Conservation (phyloP, 2,113 vertebrate genomes). For the Podarcis cretensis region DNA sequence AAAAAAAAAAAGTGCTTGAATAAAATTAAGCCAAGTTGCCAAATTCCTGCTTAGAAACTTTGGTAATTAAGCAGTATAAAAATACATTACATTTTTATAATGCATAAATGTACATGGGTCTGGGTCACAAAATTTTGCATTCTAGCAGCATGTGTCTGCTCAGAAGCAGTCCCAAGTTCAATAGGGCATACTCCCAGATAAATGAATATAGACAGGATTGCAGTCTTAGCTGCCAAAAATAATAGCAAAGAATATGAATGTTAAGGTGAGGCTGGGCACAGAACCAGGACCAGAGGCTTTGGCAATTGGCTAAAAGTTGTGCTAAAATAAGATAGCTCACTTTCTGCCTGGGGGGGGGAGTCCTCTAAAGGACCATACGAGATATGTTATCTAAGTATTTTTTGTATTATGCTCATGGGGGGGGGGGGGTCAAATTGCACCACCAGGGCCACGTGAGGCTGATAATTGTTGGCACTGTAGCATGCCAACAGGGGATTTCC, state of each 20-base stretch:
- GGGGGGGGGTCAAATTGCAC: neutral
- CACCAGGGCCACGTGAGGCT: neutral
- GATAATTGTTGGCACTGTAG: neutral
- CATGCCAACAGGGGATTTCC: neutral
- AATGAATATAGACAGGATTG: too few relatives aligned
- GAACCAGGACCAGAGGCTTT: neutral
- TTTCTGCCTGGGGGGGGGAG: neutral
- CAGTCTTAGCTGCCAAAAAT: neutral
- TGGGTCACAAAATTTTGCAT: neutral
- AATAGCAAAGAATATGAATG: neutral
- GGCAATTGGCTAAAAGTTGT: neutral
- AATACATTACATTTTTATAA: neutral
- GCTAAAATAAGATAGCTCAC: neutral
- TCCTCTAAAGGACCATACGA: neutral
- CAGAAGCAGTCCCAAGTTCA: neutral
- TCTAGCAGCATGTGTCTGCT: neutral
- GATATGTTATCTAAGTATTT: neutral
- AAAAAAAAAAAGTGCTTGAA: neutral
- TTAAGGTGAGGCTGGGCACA: too few relatives aligned
- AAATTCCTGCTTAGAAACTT: neutral
- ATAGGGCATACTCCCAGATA: too few relatives aligned
- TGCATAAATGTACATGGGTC: neutral
- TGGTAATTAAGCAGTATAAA: neutral
- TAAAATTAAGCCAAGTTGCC: neutral
- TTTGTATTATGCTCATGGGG: neutral